phyloP scores from a whole-genome alignment of 1,140 invertebrate species.

The Brachionus koreanus region DNA sequence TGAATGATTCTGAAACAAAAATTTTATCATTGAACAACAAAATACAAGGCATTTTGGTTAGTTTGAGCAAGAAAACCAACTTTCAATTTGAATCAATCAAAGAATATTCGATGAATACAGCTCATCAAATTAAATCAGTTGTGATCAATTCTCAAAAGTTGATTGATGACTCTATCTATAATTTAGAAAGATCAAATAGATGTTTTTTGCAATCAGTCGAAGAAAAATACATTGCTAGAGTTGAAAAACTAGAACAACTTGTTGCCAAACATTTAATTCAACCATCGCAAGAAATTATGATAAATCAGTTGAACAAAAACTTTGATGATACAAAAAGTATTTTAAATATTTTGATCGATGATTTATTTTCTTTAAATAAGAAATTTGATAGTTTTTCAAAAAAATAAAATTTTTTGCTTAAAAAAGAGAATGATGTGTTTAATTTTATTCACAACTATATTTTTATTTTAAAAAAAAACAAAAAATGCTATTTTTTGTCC shows the following conservation, averaged over 20 bases:
- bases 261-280: background rate
- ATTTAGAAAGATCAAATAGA: conserved; percentile 9
- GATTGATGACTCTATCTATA: conserved; percentile 39
- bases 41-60: conserved; percentile 18
- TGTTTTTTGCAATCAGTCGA: background rate
- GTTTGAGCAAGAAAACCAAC: conserved; percentile 28
- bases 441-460: too few species aligned
- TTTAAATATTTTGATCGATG: background rate
- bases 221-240: conserved; percentile 1
- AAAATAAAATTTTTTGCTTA: background rate
- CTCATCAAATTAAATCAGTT: conserved; percentile 5
- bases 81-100: conserved; percentile 43
- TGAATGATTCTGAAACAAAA: background rate
- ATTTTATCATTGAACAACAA: conserved; percentile 2
- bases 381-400: background rate
- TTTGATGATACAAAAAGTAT: background rate
- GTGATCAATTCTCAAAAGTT: conserved; percentile 28
- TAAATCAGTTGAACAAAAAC: background rate
- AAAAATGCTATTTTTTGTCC: too few species aligned
- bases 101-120: conserved; percentile 30
- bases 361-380: background rate
- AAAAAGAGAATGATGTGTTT: background rate
- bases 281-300: background rate
- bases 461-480: too few species aligned
- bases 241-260: background rate